Evolutionary conservation across 1,140 invertebrate genomes (phyloP).

Genomic region (Achroia grisella): DNA sequence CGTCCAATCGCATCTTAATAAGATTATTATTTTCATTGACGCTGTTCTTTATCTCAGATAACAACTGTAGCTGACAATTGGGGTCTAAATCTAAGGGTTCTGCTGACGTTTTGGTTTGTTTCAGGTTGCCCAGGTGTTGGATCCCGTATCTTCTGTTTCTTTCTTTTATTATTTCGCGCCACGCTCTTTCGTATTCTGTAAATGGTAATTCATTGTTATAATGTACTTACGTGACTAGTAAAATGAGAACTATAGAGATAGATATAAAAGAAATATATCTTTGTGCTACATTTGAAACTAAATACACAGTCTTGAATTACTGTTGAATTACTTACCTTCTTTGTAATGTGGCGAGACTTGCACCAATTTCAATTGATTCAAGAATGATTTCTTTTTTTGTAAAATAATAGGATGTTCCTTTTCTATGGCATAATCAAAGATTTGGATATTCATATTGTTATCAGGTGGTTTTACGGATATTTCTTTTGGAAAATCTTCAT

Average conservation of each 20-base stretch:
- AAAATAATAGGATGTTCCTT: background rate
- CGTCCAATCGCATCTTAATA: slow-evolving; percentile 59
- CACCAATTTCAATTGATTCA: slow-evolving; percentile 35
- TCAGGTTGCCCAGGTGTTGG: slow-evolving; percentile 1
- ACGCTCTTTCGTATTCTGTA: slow-evolving; percentile 57
- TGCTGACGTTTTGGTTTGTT: no score
- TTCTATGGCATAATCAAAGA: background rate
- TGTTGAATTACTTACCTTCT: slow-evolving; percentile 27
- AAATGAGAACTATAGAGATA: background rate
- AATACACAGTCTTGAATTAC: background rate
- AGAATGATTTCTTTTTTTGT: slow-evolving; percentile 37
- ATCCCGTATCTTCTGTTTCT: slow-evolving; percentile 39
- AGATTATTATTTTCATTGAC: slow-evolving; percentile 66
- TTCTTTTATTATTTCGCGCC: slow-evolving; percentile 56
- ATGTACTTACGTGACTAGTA: no score
- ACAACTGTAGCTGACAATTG: slow-evolving; percentile 45
- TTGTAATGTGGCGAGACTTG: slow-evolving; percentile 35
- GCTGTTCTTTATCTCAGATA: slow-evolving; percentile 66
- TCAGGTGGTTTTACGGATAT: background rate
- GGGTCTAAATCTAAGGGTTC: slow-evolving; percentile 35
- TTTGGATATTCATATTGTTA: background rate
- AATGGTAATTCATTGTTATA: slow-evolving; percentile 7
- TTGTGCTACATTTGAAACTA: background rate
- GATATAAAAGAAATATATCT: background rate
- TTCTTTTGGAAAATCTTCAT: slow-evolving; percentile 12